Evolutionary conservation across 1,140 invertebrate species (phyloP).

Genomic region (Neuroterus valhalla): DNA sequence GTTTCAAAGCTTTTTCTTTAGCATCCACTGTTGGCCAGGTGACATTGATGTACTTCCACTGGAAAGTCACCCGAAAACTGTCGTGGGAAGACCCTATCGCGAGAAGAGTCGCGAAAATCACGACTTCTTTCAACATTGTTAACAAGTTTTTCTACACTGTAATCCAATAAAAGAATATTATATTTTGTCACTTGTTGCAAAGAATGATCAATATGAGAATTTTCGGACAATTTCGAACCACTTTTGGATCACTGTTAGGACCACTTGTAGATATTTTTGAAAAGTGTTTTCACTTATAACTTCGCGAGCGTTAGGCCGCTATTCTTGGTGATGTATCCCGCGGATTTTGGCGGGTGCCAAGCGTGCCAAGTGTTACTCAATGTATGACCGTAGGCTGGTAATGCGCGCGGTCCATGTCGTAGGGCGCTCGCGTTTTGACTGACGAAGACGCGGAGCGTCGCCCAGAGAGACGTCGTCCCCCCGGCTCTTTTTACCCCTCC

Average conservation of each 20-base stretch:
- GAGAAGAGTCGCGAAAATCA: conserved; percentile 34
- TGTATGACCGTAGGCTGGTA: conserved; percentile 7
- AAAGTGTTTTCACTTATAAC: not conserved
- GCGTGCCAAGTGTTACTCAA: conserved; percentile 32
- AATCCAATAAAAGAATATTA: not conserved
- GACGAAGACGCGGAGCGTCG: conserved; percentile 59
- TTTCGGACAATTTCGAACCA: too few relatives aligned
- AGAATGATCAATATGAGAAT: too few relatives aligned
- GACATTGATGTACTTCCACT: conserved; percentile 69
- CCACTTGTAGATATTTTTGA: not conserved
- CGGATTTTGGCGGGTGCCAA: conserved; percentile 47
- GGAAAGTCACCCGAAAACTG: conserved; percentile 71
- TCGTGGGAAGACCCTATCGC: conserved; percentile 60
- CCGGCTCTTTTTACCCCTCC: conserved; percentile 40
- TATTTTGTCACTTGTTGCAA: conserved; percentile 6
- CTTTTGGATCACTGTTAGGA: not conserved
- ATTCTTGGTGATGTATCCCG: conserved; percentile 42
- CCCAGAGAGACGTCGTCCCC: conserved; percentile 57
- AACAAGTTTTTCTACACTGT: not conserved
- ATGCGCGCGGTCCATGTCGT: conserved; percentile 35
- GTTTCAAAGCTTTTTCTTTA: conserved; percentile 72
- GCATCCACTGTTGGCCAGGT: conserved; percentile 65
- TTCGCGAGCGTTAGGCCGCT: conserved; percentile 28
- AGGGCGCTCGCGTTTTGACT: conserved; percentile 62
- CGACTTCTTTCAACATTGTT: conserved; percentile 40